Base-by-base conservation (phyloP, 2,888 invertebrate genomes). In the Tridacna crocea region DNA sequence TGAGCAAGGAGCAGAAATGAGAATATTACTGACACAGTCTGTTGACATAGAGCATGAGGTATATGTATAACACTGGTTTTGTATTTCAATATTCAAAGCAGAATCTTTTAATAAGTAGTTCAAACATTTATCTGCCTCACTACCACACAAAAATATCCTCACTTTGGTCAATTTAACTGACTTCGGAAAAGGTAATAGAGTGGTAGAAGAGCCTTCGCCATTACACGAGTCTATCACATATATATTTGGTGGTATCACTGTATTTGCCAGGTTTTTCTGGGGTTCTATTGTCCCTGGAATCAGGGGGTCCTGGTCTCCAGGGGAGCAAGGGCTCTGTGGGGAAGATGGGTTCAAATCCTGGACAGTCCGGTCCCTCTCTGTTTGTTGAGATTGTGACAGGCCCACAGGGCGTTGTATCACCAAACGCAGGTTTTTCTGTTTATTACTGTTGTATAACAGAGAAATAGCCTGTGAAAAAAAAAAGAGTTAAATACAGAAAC, bases 381-480 rank as follows among this genome's bases (percentile, higher is more conserved):
- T 11, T 24, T 74, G 74, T 10, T 84, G 82, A 36, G 85, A 82
- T 65, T 80, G 85, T 2, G 87, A 88, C 58, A 90, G 84, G 24
- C 87, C 87, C 0, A 86, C 87, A 11, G 91, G 91, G 24, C 91
- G 85, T 85, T 91, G 90, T 12, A 90, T 84, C 12, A 91, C 87
- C n/a, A 91, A 82, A 8, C 88, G 83, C 13, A 88, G 75, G 12
- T 74, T 82, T 19, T 74, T 75, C 22, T 79, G 77, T 13, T 80
- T 81, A 27, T 76, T 73, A 0, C 76, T 78, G 17, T 75, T 75
- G 15, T 75, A 80, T 0, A 87, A 73, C 4, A 84, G 68, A 1
- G 72, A 60, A 76, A 82, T 82, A 27, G 87, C 84, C 88, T 89
- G 87, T 22, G 24, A 22, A 81, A 77, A 47, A 70, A 47, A 15